Evolutionary conservation across 2,797 vertebrate species (phyloP).

Genomic region (Pteropus rufus): DNA sequence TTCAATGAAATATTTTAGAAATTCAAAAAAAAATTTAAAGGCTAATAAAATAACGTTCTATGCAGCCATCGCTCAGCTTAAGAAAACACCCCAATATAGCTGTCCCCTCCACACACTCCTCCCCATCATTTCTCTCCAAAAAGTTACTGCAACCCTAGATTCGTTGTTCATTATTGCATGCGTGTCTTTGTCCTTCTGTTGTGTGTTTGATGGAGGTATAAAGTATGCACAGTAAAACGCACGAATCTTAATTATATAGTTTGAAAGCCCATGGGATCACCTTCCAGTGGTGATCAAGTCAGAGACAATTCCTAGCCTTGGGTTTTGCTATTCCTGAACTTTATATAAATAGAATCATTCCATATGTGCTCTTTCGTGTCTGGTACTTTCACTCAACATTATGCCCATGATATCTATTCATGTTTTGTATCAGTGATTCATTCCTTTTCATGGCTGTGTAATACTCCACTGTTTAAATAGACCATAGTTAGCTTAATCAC

Average conservation of each 20-base stretch:
- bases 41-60: not conserved
- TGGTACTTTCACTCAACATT: not conserved
- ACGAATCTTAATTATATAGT: fast-evolving
- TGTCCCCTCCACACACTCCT: fast-evolving
- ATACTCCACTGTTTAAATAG: not conserved
- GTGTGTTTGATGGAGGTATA: not conserved
- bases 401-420: fast-evolving
- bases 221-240: not conserved
- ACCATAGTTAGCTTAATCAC: fast-evolving
- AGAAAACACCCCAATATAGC: not conserved
- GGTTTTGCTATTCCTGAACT: not conserved
- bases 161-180: fast-evolving
- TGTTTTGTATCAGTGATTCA: fast-evolving
- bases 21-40: not conserved
- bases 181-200: not conserved
- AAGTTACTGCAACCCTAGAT: not conserved
- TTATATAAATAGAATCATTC: not conserved
- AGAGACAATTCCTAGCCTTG: not conserved
- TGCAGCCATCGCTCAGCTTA: not conserved
- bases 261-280: not conserved
- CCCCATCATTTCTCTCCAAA: not conserved
- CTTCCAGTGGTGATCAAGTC: not conserved
- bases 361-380: not conserved
- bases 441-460: not conserved
- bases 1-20: not conserved